Percentiles rank a stretch among this genome's conserved stretches.
These are phyloP conservation scores for Rhamphomyia laevipes DNA, from an alignment of 2,888 invertebrate genomes.

Conservation along the genomic window DNA sequence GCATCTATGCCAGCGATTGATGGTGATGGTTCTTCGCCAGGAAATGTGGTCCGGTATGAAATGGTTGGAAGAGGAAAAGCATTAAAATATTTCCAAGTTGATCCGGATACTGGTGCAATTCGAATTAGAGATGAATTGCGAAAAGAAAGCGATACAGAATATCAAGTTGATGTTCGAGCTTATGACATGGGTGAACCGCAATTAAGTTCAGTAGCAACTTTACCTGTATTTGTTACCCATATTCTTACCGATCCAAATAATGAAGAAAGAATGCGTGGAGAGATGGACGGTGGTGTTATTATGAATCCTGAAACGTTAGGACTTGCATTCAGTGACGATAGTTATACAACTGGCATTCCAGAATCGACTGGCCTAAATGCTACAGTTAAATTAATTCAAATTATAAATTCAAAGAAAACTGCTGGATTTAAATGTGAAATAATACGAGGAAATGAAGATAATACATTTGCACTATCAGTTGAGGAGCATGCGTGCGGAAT, in stretches of 20 bases:
- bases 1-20: constrained; percentile 70
- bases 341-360: constrained; percentile 69
- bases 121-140: constrained; percentile 71
- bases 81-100: constrained; percentile 75
- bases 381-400: constrained; percentile 34
- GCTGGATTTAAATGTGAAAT: constrained; percentile 64
- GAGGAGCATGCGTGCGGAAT: constrained; percentile 76
- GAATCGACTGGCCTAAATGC: constrained; percentile 44
- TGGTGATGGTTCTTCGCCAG: constrained; percentile 73
- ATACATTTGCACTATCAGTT: constrained; percentile 56
- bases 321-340: constrained; percentile 76
- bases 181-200: constrained; percentile 79
- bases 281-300: constrained; percentile 25
- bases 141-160: constrained; percentile 78
- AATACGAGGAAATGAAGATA: constrained; percentile 55
- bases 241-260: constrained; percentile 55
- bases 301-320: constrained; percentile 41
- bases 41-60: constrained; percentile 69
- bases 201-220: constrained; percentile 66
- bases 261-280: constrained; percentile 33
- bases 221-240: constrained; percentile 74
- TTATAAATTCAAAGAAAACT: constrained; percentile 34
- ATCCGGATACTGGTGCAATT: constrained; percentile 70
- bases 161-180: constrained; percentile 76
- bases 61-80: constrained; percentile 73